Percentiles rank a stretch among this genome's conserved stretches.
phyloP scores from a whole-genome alignment of 1,140 invertebrate genomes.

The Branchinecta lindahli region DNA sequence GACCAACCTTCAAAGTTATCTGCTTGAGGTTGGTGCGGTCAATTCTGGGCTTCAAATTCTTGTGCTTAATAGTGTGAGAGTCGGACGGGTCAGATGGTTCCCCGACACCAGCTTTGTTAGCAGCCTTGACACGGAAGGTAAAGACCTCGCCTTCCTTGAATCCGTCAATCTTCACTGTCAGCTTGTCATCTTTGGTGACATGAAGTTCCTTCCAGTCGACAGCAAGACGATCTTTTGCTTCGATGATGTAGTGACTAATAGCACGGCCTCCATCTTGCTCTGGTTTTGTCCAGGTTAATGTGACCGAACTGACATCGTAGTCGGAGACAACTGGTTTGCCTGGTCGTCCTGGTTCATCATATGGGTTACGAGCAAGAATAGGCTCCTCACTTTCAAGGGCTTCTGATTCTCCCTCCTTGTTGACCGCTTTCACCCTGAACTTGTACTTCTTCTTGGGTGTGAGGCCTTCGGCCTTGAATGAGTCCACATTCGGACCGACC shows the following conservation, averaged over 20 bases:
- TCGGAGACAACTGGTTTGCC: constrained; percentile 82
- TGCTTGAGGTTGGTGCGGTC: constrained; percentile 74
- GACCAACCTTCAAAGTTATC: constrained; percentile 67
- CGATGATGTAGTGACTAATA: constrained; percentile 84
- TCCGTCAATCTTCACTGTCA: constrained; percentile 63
- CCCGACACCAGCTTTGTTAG: constrained; percentile 75
- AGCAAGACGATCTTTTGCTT: constrained; percentile 89
- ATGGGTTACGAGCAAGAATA: constrained; percentile 88
- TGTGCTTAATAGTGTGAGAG: constrained; percentile 83
- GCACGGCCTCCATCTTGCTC: constrained; percentile 80
- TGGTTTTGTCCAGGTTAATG: constrained; percentile 77
- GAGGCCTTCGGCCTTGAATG: constrained; percentile 76
- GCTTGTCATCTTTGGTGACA: constrained; percentile 57
- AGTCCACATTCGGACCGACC: constrained; percentile 53
- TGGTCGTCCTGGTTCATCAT: constrained; percentile 73
- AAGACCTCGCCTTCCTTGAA: constrained; percentile 86
- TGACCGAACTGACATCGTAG: constrained; percentile 79
- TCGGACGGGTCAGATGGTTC: constrained; percentile 79
- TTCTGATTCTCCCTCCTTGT: constrained; percentile 95
- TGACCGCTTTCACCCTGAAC: constrained; percentile 93
- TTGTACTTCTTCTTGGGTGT: constrained; percentile 96
- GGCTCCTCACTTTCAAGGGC: constrained; percentile 76
- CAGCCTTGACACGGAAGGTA: constrained; percentile 77
- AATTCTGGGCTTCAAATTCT: constrained; percentile 77
- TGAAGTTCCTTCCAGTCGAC: constrained; percentile 72